Evolutionary conservation across 2,888 invertebrate genomes (phyloP), one percentile per base, ranked within the genome.

Genomic region (Tetheella fluctuosa): DNA sequence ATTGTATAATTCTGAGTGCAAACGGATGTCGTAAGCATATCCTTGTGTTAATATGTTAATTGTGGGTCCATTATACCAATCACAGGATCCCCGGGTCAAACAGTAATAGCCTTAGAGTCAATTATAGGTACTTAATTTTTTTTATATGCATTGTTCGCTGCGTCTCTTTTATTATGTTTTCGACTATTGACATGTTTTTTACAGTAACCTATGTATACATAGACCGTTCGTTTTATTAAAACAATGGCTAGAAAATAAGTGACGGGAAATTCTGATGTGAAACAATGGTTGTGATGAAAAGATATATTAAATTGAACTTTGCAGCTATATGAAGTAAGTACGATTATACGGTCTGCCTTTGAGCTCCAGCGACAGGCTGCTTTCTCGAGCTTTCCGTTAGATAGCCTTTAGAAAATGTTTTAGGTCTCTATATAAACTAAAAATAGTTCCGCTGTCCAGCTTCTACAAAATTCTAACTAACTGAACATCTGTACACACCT

Each of bases 11-110:
- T 68, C 65, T 61, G 67, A 63, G 62, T 69, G 55, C 55, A 70
- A 65, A 69, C 83, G 85, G 85, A 86, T 75, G 81, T 82, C 80
- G 70, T 77, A 70, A 77, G 72, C 64, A 72, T 80, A 84, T 81
- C 82, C 84, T 77, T 63, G 64, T 67, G 76, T 77, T 80, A 75
- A 69, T 70, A 86, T 85, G 80, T 69, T 86, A 83, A 88, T 89
- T 84, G 79, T 79, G 69, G 68, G 64, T 73, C 71, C 73, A 76
- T 79, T 85, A 76, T 72, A 77, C 77, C 78, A 77, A 82, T 83
- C 77, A 69, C 74, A 68, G 77, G 79, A 77, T 74, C 67, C 69
- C 61, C 64, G 77, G 85, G 85, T 88, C 86, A 84, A 76, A 23
- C 23, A 13, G 20, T 55, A 55, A 77, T 75, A 83, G 64, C 77